phyloP scores from a whole-genome alignment of 1,140 invertebrate species.

The Gryllus bimaculatus region DNA sequence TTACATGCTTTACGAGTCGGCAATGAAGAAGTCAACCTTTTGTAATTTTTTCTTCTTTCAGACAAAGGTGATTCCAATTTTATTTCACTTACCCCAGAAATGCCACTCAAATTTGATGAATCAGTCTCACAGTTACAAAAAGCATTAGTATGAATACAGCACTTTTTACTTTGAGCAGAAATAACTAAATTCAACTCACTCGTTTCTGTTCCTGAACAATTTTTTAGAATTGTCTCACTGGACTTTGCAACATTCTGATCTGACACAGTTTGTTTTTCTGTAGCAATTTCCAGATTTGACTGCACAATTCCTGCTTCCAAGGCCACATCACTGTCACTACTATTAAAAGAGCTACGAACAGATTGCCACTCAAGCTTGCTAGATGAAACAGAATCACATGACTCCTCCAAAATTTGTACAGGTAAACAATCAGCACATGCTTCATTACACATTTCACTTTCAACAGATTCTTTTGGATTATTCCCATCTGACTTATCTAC shows the following conservation, averaged over 20 bases:
- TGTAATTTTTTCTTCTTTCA: neutral
- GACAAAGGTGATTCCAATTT: neutral
- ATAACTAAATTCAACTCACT: no score
- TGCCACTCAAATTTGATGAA: neutral
- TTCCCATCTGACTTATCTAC: neutral
- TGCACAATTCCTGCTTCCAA: no score
- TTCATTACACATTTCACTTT: neutral
- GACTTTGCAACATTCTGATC: no score
- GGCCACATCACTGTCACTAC: neutral
- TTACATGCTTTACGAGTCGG: neutral
- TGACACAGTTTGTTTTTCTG: no score
- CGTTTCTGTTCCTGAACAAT: neutral
- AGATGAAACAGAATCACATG: neutral
- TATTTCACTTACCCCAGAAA: neutral
- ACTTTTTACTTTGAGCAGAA: no score
- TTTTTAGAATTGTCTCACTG: no score
- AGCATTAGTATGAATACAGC: neutral
- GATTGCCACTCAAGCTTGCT: neutral
- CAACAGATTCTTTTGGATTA: neutral
- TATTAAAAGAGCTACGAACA: neutral
- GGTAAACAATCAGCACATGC: neutral
- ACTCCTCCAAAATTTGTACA: neutral
- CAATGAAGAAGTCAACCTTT: neutral
- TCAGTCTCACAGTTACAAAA: constrained; percentile 9
- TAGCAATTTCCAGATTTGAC: no score